Percentiles rank a stretch among this genome's conserved stretches.
Evolutionary conservation across 2,113 vertebrate genomes (phyloP).

Genomic region (Hippotragus niger): DNA sequence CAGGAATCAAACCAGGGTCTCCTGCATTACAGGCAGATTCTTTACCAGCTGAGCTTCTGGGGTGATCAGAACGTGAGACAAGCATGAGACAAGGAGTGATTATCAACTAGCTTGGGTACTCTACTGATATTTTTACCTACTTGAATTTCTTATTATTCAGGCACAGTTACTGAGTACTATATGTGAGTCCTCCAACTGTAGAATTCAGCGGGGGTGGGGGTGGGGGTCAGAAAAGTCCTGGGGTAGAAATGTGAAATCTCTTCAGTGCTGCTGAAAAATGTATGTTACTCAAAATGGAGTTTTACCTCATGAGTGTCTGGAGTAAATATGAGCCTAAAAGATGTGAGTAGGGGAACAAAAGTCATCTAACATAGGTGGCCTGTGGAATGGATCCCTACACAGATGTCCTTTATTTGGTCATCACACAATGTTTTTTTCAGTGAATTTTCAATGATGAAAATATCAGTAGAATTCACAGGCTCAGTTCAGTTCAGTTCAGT

Average conservation of each 20-base stretch:
- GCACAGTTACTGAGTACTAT: background rate
- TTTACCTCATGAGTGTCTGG: background rate
- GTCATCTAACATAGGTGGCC: accelerated
- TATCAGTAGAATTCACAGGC: background rate
- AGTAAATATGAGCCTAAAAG: background rate
- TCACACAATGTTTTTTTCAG: background rate
- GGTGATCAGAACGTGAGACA: background rate
- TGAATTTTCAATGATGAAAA: background rate
- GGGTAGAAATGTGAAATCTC: background rate
- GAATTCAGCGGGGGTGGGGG: accelerated
- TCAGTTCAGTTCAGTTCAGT: too few relatives aligned
- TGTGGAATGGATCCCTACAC: background rate
- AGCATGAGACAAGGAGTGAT: background rate
- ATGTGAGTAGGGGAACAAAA: accelerated
- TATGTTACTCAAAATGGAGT: background rate
- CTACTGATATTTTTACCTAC: background rate
- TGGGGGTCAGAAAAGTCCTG: background rate
- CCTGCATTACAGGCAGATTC: background rate
- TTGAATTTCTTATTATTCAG: background rate
- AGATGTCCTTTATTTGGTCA: background rate
- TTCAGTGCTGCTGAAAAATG: background rate
- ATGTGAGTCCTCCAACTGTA: background rate
- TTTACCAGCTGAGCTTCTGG: background rate
- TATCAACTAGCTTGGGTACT: background rate
- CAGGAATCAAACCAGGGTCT: background rate